phyloP scores from a whole-genome alignment of 2,797 vertebrate species.

The Halcyon chelicuti region DNA sequence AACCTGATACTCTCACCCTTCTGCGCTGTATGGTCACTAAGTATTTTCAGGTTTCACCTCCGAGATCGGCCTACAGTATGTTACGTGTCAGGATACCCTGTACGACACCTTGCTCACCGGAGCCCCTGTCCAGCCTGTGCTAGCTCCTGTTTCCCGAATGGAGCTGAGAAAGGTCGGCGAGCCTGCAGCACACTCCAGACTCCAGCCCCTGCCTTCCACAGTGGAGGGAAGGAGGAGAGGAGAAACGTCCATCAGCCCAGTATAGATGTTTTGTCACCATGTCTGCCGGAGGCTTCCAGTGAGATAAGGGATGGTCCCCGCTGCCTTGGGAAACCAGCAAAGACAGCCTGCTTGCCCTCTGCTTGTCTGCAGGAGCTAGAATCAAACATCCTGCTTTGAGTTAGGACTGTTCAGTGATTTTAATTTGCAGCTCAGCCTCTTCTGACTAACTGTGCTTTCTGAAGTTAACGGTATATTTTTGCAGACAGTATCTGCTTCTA shows the following conservation, averaged over 20 bases:
- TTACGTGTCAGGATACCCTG: not conserved
- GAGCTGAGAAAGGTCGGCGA: not conserved
- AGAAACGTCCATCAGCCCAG: accelerated
- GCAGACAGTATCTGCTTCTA: not conserved
- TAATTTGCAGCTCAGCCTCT: not conserved
- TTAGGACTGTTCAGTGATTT: not conserved
- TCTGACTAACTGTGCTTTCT: not conserved
- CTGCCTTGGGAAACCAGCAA: not conserved
- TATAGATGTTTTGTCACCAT: not conserved
- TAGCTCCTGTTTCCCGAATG: not conserved
- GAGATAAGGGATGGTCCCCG: not conserved
- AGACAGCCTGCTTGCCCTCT: not conserved
- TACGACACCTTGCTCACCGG: not conserved
- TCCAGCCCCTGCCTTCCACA: not conserved
- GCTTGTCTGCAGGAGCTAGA: not conserved
- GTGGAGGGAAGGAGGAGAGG: not conserved
- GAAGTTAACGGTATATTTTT: not conserved
- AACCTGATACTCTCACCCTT: not conserved
- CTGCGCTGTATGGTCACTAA: not conserved
- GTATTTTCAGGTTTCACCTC: not conserved
- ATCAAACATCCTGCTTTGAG: not conserved
- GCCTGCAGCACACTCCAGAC: not conserved
- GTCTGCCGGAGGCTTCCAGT: not conserved
- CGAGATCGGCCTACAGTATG: not conserved
- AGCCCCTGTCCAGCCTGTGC: not conserved